These are phyloP conservation scores for Pseudoips prasinana DNA, from an alignment of 2,888 invertebrate species.

Conservation along the genomic window DNA sequence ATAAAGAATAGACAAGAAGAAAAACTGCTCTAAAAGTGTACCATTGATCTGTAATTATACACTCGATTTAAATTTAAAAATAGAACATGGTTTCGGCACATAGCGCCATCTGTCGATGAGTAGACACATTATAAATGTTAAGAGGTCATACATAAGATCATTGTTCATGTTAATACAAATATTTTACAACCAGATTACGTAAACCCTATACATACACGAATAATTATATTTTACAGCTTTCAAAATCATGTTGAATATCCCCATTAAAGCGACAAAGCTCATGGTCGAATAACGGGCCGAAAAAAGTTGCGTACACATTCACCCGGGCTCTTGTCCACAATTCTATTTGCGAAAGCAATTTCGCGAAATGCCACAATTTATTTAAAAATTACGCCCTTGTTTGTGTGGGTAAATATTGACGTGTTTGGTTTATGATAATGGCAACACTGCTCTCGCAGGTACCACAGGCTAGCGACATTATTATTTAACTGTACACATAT, in stretches of 20 bases:
- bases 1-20: too few species aligned
- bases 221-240: conserved; percentile 22
- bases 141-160: too few species aligned
- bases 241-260: conserved; percentile 26
- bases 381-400: conserved; percentile 83
- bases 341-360: conserved; percentile 80
- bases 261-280: conserved; percentile 49
- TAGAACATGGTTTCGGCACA: too few species aligned
- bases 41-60: too few species aligned
- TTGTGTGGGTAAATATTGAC: conserved; percentile 81
- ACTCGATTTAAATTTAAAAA: too few species aligned
- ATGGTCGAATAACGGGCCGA: conserved; percentile 52
- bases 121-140: conserved; percentile 1
- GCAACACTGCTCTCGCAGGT: conserved; percentile 76
- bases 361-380: conserved; percentile 82
- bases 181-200: neutral
- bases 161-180: conserved; percentile 3
- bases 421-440: conserved; percentile 82
- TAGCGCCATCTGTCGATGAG: conserved; percentile 44
- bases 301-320: conserved; percentile 72
- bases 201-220: neutral
- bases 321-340: conserved; percentile 67
- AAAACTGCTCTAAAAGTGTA: too few species aligned
- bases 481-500: conserved; percentile 76
- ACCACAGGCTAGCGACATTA: conserved; percentile 70